Base-by-base conservation (phyloP, 2,888 invertebrate species). In the Allolobophora icterica region DNA sequence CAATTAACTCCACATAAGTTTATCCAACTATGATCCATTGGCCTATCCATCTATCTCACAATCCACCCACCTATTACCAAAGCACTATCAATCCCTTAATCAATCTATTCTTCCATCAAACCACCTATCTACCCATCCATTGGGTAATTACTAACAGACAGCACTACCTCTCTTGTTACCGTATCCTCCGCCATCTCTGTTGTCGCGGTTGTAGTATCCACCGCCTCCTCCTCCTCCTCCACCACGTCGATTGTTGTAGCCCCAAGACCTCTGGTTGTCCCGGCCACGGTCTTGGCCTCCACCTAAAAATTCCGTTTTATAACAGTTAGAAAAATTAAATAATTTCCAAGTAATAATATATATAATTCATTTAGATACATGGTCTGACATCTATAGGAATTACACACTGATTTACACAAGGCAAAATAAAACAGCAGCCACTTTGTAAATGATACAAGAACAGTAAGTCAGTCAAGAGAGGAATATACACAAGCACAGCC, bases 191-290 rank as follows among this genome's bases (percentile, higher is more conserved):
- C 91, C 52, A 83, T 91, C 91, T 19, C 90, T 58, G 52, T 89
- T 42, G 91, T 91, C 38, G 6, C 87, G 87, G 38, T 87, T 87
- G 87, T 87, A 87, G 42, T 91, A 91, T 34, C 90, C 35, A 17
- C 52, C 38, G 89, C 83, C 40, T 21, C 92, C 92, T 40, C 92
- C 92, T 90, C 93, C 40, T 90, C 71, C 71, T 58, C 52, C 83
- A 30, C 38, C 52, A 33, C 52, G 34, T 52, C 71, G n/a, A 21
- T 38, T 34, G n/a, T 71, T 71, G 45, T 89, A 90, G 89, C 92
- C 92, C 35, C 93, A 91, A 13, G 92, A 87, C n/a, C 89, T 89
- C 30, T 92, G 90, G 84, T 91, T 91, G 58, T 92, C 93, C n/a
- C 92, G 91, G 40, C 91, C 89, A 89, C 91, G 52, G 11, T 89